Evolutionary conservation across 2,888 invertebrate genomes (phyloP), one percentile per base, ranked within the genome.

Genomic region (Ennomos fuscantarius): DNA sequence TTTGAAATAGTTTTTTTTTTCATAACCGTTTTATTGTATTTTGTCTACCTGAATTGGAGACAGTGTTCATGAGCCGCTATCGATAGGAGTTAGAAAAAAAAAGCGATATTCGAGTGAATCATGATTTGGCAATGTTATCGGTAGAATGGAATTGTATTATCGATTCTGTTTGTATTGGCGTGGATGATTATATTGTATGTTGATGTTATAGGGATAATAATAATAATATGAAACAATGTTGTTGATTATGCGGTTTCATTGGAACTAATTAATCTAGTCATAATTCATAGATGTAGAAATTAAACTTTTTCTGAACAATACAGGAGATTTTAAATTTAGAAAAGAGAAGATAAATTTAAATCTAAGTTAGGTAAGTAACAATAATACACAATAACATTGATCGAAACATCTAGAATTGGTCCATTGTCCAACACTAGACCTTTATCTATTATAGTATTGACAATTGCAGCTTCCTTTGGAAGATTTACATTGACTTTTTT

Each of bases 21-120:
- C 79, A 74, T 82, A 85, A 88, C 88, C 86, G 83, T 84, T 87
- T 86, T 82, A 87, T 87, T 83, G 79, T 84, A 80, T 74, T 77
- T 75, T 78, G 79, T 87, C 88, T 91, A 91, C 90, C 90, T 91
- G 90, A 81, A 85, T 88, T 84, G 78, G 80, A 81, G 87, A 87
- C 86, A 86, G 81, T 81, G 74, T 56, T 50, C 50, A 57, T 70
- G 70, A 73, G 72, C 73, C 73, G 78, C 73, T 77, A 76, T 76
- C 74, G 78, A 76, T 78, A 78, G 55, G 70, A 67, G 78, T 72
- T 78, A 78, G 69, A 67, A 81, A 83, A 82, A 79, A 82, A 81
- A 61, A 9, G 73, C 73, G 78, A 82, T 79, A 65, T 73, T 70
- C 60, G 57, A 50, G 65, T 73, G 69, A 76, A 64, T 85, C 86